These are phyloP conservation scores for Rhyacichthys aspro DNA, from an alignment of 2,797 vertebrate species.

Conservation along the genomic window DNA sequence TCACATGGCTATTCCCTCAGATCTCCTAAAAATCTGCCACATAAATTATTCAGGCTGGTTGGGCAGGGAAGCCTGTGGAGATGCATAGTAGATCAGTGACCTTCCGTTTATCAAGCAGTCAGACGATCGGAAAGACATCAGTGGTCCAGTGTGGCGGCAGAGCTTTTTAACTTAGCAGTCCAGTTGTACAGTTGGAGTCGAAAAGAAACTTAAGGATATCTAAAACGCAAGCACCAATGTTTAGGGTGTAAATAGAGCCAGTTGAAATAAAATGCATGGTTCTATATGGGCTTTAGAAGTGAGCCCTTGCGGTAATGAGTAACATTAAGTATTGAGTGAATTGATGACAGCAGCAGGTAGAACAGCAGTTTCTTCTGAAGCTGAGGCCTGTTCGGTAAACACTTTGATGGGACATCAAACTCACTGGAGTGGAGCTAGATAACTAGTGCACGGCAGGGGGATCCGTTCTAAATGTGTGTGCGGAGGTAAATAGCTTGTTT, in stretches of 20 bases:
- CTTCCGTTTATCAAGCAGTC: conserved; percentile 58
- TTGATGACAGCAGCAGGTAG: conserved; percentile 39
- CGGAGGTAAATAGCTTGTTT: too few relatives aligned
- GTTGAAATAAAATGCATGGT: too few relatives aligned
- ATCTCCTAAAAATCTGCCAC: conserved; percentile 69
- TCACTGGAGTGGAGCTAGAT: conserved; percentile 55
- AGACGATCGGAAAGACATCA: conserved; percentile 38
- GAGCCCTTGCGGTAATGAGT: too few relatives aligned
- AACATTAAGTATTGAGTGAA: neutral
- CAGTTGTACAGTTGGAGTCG: conserved; percentile 21
- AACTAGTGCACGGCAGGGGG: conserved; percentile 60
- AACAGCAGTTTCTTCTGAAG: conserved; percentile 30
- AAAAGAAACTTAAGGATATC: conserved; percentile 22
- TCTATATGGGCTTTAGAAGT: too few relatives aligned
- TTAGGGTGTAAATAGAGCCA: conserved; percentile 31
- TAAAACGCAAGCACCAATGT: conserved; percentile 22
- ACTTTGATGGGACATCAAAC: conserved; percentile 36
- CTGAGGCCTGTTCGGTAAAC: conserved; percentile 25
- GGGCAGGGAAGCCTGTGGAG: conserved; percentile 56
- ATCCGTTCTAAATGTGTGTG: conserved; percentile 23
- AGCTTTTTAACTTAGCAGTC: conserved; percentile 28
- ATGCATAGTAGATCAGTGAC: conserved; percentile 64
- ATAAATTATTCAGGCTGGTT: conserved; percentile 72
- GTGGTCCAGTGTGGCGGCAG: conserved; percentile 29
- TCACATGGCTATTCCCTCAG: conserved; percentile 62